Base-by-base conservation (phyloP, 2,888 invertebrate species). In the Yponomeuta evonymella region DNA sequence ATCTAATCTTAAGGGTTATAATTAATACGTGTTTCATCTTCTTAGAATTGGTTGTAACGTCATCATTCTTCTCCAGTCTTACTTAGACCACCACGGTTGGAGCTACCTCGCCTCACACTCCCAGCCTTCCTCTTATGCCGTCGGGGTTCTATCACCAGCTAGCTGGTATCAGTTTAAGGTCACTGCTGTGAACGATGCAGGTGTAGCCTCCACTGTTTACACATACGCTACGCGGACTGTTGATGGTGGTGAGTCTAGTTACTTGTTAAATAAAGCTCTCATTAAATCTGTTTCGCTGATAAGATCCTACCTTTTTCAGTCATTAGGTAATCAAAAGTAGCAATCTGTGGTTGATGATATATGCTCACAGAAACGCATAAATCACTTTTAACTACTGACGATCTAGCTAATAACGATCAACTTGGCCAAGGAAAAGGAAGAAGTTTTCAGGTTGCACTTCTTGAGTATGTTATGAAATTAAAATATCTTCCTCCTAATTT, bases 151-250 rank as follows among this genome's bases (percentile, higher is more conserved):
- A 48, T 80, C 87, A 63, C 94, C 95, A 0, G 94, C 93, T 0
- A 93, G 92, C 12, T 94, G 94, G 93, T 95, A 95, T 77, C 92
- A 94, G 75, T 83, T 95, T 71, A 86, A 93, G 73, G 93, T 95
- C 67, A 92, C 93, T 8, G 95, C 95, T 10, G 90, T 91, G 73
- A 95, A 94, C 77, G 94, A 95, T 76, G 95, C 95, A 9, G 95
- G 95, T 0, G 84, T 92, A 2, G 94, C 94, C 4, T 92, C 93
- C 4, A 92, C 93, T 65, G 83, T 94, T 12, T 94, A 94, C 73
- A 89, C 90, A 58, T 94, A 94, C 74, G 93, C 94, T 33, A 95
- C 95, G 0, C 93, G 94, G 73, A 94, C 93, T 12, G 76, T 90
- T 73, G 91, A 93, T 73, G 95, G 95, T 77, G 94, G 94, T 94